Percentiles rank a stretch among this genome's conserved stretches.
Evolutionary conservation across 2,888 invertebrate species (phyloP).

Genomic region (Cephus sareptanus): DNA sequence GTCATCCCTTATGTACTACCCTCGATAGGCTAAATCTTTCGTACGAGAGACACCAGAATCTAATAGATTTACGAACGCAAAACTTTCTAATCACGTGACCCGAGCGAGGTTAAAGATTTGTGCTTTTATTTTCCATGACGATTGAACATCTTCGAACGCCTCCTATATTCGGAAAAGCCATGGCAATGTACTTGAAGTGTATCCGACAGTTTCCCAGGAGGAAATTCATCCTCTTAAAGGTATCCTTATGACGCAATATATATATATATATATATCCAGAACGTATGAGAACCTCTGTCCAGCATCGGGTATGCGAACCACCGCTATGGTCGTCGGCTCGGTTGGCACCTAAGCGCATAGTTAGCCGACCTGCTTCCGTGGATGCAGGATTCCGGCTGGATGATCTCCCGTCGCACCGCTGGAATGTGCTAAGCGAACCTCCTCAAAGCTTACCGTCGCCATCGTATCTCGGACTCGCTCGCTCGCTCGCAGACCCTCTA

Average conservation of each 20-base stretch:
- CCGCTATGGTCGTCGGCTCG: conserved; percentile 37
- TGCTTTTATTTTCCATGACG: not conserved
- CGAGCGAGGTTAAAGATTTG: not conserved
- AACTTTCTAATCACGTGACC: not conserved
- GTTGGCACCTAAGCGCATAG: conserved; percentile 48
- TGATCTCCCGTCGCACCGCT: conserved; percentile 24
- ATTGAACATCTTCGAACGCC: not conserved
- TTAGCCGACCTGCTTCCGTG: conserved; percentile 36
- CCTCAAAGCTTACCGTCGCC: conserved; percentile 9
- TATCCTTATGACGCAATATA: not conserved
- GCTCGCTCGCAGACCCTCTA: not conserved
- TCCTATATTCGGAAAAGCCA: not conserved
- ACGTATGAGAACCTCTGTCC: conserved; percentile 1
- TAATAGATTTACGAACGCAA: not conserved
- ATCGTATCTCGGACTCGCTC: not conserved
- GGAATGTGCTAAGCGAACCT: conserved; percentile 28
- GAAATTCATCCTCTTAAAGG: not conserved
- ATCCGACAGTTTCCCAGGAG: not conserved
- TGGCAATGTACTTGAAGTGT: not conserved
- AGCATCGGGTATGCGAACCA: conserved; percentile 28
- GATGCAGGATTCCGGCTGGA: conserved; percentile 32
- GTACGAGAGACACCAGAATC: not conserved
- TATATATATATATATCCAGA: not conserved
- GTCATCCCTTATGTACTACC: not conserved
- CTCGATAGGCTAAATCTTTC: not conserved